Conservation (phyloP, 2,888 invertebrate species). For the Pharmacophagus antenor region DNA sequence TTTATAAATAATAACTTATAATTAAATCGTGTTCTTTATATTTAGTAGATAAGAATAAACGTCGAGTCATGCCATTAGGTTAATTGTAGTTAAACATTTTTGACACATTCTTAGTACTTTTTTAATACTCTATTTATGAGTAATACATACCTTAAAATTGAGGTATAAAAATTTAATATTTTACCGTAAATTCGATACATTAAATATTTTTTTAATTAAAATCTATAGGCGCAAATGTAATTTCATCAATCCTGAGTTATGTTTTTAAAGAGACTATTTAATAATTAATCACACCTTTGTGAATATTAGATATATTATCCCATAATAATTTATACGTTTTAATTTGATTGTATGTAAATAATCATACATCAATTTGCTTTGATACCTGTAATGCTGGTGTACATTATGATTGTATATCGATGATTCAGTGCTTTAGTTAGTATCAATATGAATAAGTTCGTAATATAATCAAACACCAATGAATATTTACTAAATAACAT, state of each 20-base stretch:
- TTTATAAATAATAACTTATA: conserved; percentile 43
- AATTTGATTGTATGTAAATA: conserved; percentile 31
- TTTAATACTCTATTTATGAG: conserved; percentile 18
- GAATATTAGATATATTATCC: neutral
- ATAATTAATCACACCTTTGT: conserved; percentile 5
- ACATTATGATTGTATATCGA: conserved; percentile 28
- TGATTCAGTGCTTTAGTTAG: conserved; percentile 29
- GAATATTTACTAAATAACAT: conserved; percentile 52
- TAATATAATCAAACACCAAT: conserved; percentile 59
- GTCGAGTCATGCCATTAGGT: conserved; percentile 78
- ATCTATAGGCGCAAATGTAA: neutral
- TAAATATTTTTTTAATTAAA: neutral
- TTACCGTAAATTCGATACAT: too few relatives aligned
- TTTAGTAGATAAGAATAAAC: conserved; percentile 59
- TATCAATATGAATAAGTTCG: conserved; percentile 28
- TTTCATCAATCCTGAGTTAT: neutral
- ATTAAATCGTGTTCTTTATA: conserved; percentile 45
- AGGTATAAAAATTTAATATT: neutral
- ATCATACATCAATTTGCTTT: conserved; percentile 18
- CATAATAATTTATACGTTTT: neutral
- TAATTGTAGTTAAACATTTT: conserved; percentile 49
- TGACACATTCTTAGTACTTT: conserved; percentile 31
- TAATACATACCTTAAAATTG: neutral
- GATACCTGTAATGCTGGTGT: conserved; percentile 23
- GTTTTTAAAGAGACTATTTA: neutral